Evolutionary conservation across 2,888 invertebrate genomes (phyloP).

Genomic region (Muschampia plurimacula): DNA sequence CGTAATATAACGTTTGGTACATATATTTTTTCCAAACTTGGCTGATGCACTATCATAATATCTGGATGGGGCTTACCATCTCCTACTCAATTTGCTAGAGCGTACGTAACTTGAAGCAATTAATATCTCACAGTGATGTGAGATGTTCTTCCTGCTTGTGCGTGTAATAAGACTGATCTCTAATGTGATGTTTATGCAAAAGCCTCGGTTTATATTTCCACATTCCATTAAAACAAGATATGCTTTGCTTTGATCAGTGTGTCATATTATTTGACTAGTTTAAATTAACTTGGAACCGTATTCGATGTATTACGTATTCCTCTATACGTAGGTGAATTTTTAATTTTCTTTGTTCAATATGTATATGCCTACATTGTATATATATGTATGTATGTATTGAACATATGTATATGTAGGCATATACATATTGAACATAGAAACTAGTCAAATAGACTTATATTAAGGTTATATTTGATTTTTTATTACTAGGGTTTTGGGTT

Average conservation of each 20-base stretch:
- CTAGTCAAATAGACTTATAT: too few species aligned
- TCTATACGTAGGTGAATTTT: too few species aligned
- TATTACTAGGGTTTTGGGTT: too few species aligned
- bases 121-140: constrained; percentile 41
- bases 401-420: too few species aligned
- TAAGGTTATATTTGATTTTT: too few species aligned
- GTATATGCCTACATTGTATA: too few species aligned
- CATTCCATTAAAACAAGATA: constrained; percentile 63
- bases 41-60: background rate
- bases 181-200: constrained; percentile 66
- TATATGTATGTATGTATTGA: too few species aligned
- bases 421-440: too few species aligned
- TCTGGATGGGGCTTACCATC: background rate
- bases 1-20: too few species aligned
- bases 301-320: background rate
- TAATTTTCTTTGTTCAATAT: too few species aligned
- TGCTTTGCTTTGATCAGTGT: constrained; percentile 44
- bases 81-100: background rate
- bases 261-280: constrained; percentile 39
- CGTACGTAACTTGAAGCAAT: constrained; percentile 13
- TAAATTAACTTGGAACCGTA: constrained; percentile 5
- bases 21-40: background rate
- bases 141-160: constrained; percentile 51
- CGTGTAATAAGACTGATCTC: constrained; percentile 46
- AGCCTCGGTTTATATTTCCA: constrained; percentile 54